Conservation (phyloP, 1,140 invertebrate species). For the Drosophila ficusphila region DNA sequence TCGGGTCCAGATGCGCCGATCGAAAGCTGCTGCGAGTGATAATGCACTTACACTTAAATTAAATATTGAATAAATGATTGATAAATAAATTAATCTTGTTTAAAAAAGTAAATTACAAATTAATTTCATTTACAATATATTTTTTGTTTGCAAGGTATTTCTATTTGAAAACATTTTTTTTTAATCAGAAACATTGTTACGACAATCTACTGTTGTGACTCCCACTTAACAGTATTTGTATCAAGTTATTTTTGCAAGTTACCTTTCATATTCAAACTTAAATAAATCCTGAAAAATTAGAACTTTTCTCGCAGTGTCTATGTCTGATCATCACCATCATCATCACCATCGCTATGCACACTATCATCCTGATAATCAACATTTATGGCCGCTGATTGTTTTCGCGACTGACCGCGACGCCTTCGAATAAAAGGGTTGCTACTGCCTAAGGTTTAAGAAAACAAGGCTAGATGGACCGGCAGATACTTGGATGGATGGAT, state of each 20-base stretch:
- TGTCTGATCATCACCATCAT: constrained; percentile 27
- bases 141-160: too few species aligned
- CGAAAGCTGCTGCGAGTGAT: constrained; percentile 52
- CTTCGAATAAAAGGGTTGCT: constrained; percentile 50
- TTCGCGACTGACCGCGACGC: constrained; percentile 74
- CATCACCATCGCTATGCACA: constrained; percentile 27
- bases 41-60: not conserved
- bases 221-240: too few species aligned
- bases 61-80: not conserved
- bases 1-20: constrained; percentile 56
- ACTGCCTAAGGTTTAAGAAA: not conserved
- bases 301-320: not conserved
- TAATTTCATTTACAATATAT: too few species aligned
- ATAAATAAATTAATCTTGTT: too few species aligned
- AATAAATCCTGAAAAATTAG: not conserved
- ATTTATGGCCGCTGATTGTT: constrained; percentile 72
- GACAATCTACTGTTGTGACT: too few species aligned
- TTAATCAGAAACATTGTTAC: too few species aligned
- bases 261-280: not conserved
- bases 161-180: too few species aligned
- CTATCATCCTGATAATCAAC: constrained; percentile 65
- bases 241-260: too few species aligned
- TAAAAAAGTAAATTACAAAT: too few species aligned
- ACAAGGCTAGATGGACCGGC: constrained; percentile 28
- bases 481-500: constrained; percentile 13